Base-by-base conservation (phyloP, 2,113 vertebrate species). In the Hippopotamus amphibius region DNA sequence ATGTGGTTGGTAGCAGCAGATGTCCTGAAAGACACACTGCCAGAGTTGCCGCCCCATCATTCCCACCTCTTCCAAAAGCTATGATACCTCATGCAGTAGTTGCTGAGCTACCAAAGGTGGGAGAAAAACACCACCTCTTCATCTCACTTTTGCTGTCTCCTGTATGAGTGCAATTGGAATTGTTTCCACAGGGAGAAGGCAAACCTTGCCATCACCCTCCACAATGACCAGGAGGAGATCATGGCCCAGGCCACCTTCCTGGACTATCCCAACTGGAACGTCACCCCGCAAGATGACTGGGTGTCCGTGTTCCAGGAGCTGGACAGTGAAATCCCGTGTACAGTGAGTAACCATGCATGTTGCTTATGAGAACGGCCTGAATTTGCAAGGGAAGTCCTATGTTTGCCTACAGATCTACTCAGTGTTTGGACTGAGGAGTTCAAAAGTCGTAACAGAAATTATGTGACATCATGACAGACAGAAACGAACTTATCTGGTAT, bases 201-300 rank as follows among this genome's bases (percentile, higher is more conserved):
- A 59, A 99, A 99, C 91, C 98, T 99, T 97, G 99, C 99, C 3
- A 97, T 99, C 97, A 99, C 99, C 1, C 94, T 99, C 97, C 98
- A 96, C 98, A 99, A 98, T 88, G 97, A 98, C 53, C 97, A 97
- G 87, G 98, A 99, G 10, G 97, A 99, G 46, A 86, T 99, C 37
- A 57, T 99, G 97, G 99, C 99, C 46, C 99, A 99, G 21, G 99
- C 99, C 69, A 98, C 98, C 41, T 99, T 99, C 96, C 69, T 99
- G 72, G 99, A 99, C 93, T 98, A 99, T 93, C 99, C 99, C 46
- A 98, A 98, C 1, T 99, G 98, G 97, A 98, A 98, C 24, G 8
- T 99, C 68, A 98, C 99, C 97, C 99, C 98, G 86, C 99, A 99
- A 82, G 98, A 98, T 1, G 59, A 98, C 0, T 99, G 99, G 99